phyloP scores from a whole-genome alignment of 2,113 vertebrate species.

The Aythya baeri region DNA sequence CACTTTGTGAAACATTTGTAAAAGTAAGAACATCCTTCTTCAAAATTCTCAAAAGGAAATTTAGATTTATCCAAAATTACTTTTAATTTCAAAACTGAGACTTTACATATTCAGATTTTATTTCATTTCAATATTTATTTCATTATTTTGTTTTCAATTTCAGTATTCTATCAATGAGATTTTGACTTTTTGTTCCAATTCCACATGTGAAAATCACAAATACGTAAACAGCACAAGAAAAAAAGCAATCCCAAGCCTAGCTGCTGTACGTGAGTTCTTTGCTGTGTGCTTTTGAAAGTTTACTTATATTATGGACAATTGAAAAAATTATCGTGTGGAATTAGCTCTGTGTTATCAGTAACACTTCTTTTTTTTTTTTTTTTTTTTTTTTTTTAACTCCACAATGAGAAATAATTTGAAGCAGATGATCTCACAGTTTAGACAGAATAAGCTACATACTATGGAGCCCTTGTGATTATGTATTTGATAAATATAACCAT shows the following conservation, averaged over 20 bases:
- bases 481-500: background rate
- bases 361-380: background rate
- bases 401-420: background rate
- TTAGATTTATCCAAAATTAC: background rate
- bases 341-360: background rate
- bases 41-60: background rate
- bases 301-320: background rate
- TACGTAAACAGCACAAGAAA: background rate
- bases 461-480: background rate
- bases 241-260: background rate
- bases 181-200: background rate
- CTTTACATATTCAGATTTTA: background rate
- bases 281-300: background rate
- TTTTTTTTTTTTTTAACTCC: background rate
- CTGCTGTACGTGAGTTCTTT: background rate
- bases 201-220: background rate
- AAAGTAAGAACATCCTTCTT: background rate
- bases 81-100: background rate
- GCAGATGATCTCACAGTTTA: background rate
- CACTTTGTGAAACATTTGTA: background rate
- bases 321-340: background rate
- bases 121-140: background rate
- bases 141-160: background rate
- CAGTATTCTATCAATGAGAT: background rate
- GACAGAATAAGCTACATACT: background rate